Evolutionary conservation across 2,113 vertebrate genomes (phyloP), one percentile per base, ranked within the genome.

Genomic region (Copsychus sechellarum): DNA sequence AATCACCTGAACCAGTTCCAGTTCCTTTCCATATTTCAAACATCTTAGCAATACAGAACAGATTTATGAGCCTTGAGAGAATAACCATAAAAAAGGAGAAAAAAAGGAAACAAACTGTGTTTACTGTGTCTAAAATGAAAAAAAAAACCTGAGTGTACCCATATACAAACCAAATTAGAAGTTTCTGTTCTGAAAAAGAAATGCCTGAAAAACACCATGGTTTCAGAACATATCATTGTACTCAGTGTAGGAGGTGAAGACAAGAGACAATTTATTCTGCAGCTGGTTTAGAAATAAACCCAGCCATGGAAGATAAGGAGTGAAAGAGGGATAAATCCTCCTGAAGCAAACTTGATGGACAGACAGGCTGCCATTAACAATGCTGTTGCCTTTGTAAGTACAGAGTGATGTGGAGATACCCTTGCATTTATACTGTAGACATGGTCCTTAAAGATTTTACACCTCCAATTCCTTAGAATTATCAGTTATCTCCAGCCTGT

Each of bases 381-480:
- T 98, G 98, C 96, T 97, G 98, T 97, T 98, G 98, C 98, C 98
- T 99, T 99, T 99, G 98, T 99, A 98, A 98, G 98, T 98, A 98
- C 98, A 98, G 97, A 98, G 98, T 98, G 99, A 99, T 99, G 98
- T 98, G 98, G 98, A 99, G 99, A 99, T 99, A 99, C 98, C 98
- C 98, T 99, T 98, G 98, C 98, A 99, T 99, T 99, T 99, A 98
- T 98, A 98, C 98, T 98, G 98, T 98, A 99, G 98, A 98, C 98
- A 98, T 98, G 98, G 98, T 98, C 98, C 99, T 99, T 99, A 99
- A 99, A 99, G 99, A 99, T 99, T 99, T 99, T 98, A 98, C 98
- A 99, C 99, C 98, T 99, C 98, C 99, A 99, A 98, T 99, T 99
- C 98, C 99, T 99, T 99, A 98, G 98, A 99, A 99, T 99, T 99